A percentile compares a stretch with the other conserved stretches of the same genome.
These are phyloP conservation scores for Sorex fumeus DNA, from an alignment of 2,113 vertebrate species.

Conservation along the genomic window DNA sequence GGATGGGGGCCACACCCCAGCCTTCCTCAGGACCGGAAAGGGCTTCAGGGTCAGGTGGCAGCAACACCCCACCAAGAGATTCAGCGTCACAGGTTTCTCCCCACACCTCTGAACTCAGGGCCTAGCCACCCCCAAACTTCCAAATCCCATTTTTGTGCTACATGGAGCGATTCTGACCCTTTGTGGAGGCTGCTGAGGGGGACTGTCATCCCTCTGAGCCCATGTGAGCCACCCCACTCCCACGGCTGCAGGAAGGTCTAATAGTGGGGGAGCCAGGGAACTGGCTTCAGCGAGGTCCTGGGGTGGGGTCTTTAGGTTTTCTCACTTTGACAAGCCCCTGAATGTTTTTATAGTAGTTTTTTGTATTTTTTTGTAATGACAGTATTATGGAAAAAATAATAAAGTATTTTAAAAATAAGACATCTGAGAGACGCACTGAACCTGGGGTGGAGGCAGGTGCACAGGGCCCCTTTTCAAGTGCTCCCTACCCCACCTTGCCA, in stretches of 20 bases:
- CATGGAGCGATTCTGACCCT: constrained; percentile 81
- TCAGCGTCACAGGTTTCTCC: constrained; percentile 81
- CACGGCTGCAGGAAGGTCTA: constrained; percentile 69
- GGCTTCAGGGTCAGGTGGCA: constrained; percentile 79
- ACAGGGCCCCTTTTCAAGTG: not conserved
- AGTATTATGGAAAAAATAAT: constrained; percentile 87
- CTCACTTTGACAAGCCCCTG: constrained; percentile 87
- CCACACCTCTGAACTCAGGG: constrained; percentile 85
- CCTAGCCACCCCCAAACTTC: constrained; percentile 80
- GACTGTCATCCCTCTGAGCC: constrained; percentile 70
- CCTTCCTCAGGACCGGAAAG: constrained; percentile 66
- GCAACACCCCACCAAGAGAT: constrained; percentile 81
- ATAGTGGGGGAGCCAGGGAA: constrained; percentile 58
- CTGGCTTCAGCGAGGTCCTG: constrained; percentile 71
- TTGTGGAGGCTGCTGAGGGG: constrained; percentile 71
- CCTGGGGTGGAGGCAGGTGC: constrained; percentile 1
- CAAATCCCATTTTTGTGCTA: constrained; percentile 80
- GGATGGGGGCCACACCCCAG: constrained; percentile 47
- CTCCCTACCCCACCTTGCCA: no score
- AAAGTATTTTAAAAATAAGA: constrained; percentile 89
- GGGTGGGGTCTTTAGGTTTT: constrained; percentile 83
- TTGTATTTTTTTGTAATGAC: constrained; percentile 90
- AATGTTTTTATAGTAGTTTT: constrained; percentile 90
- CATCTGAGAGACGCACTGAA: constrained; percentile 65
- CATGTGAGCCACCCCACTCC: constrained; percentile 70